Base-by-base conservation (phyloP, 2,797 vertebrate species). In the Euthynnus affinis region DNA sequence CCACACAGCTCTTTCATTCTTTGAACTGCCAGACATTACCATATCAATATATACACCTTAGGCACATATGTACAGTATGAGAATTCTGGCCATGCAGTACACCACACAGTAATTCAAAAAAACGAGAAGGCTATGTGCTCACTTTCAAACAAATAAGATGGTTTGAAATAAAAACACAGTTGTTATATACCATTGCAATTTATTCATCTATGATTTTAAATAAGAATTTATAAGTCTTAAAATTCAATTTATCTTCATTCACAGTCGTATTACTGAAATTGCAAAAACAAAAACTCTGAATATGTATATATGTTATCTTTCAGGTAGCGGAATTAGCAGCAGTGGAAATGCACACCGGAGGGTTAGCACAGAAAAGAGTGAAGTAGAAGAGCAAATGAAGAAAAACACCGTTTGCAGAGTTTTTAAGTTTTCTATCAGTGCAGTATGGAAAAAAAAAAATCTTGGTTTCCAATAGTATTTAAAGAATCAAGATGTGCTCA, bases 171-270 rank as follows among this genome's bases (percentile, higher is more conserved):
- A 86, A 90, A 91, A 90, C 63, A 85, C 63, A 76, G 29, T 42
- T 71, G 59, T 88, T 80, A 83, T 83, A 91, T 86, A 88, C 74
- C 81, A 91, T 91, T 86, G 88, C 78, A 91, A 88, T 95, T 95
- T 94, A 94, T 95, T 94, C 70, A 92, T 86, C 85, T 92, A 91
- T 74, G 80, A 48, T 37, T 89, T 95, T 95, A 96, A 96, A 96
- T 95, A 95, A 90, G 91, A 94, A 91, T 92, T 93, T 84, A 83
- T 90, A 65, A 90, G 87, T 90, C 77, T 93, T 94, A 94, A 95
- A 95, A 94, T 91, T 93, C 78, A 85, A 90, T 89, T 81, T 2
- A 89, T 93, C 66, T 92, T 92, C 88, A 94, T 95, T 96, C 94
- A 96, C 95, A 95, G 93, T 94, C 82, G 61, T 90, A 78, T 92